These are phyloP conservation scores for Tiliacea citrago DNA, from an alignment of 2,888 invertebrate species.

Conservation along the genomic window DNA sequence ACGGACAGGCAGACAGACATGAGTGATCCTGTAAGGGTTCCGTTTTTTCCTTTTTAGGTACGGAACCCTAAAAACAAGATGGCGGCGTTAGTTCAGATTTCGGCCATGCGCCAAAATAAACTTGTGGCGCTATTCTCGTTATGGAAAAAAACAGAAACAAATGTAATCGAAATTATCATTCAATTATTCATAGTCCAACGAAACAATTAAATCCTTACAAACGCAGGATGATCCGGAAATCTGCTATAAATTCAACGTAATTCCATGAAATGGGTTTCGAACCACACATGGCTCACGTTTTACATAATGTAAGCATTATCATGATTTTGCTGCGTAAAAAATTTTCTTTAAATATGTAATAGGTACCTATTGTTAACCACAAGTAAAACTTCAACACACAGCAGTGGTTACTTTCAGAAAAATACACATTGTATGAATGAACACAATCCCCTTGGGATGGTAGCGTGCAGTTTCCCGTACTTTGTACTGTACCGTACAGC, in stretches of 20 bases:
- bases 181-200: background rate
- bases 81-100: too few relatives aligned
- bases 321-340: background rate
- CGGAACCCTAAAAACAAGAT: too few relatives aligned
- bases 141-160: background rate
- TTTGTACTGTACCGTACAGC: background rate
- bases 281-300: background rate
- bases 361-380: background rate
- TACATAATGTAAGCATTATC: background rate
- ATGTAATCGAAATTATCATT: background rate
- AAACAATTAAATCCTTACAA: background rate
- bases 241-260: background rate
- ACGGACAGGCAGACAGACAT: too few relatives aligned
- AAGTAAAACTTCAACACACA: background rate
- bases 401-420: background rate
- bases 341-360: background rate
- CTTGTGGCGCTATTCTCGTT: too few relatives aligned
- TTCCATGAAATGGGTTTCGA: slow-evolving; percentile 1
- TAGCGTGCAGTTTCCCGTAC: background rate
- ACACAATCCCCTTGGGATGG: background rate
- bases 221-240: background rate
- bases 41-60: too few relatives aligned
- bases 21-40: too few relatives aligned
- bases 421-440: background rate
- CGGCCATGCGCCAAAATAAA: too few relatives aligned